phyloP scores from a whole-genome alignment of 1,140 invertebrate genomes.

The Linepithema humile region DNA sequence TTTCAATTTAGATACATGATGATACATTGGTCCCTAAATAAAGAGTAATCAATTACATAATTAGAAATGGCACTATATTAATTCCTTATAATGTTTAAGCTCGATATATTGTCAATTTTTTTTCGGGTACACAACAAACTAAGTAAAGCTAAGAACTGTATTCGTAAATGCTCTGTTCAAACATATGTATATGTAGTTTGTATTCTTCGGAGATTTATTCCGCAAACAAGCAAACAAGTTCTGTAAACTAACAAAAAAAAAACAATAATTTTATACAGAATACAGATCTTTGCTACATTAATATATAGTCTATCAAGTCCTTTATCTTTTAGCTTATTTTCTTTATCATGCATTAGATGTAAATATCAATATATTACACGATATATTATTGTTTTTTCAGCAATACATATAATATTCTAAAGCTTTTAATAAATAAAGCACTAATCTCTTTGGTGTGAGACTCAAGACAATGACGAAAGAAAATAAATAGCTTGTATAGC shows the following conservation, averaged over 20 bases:
- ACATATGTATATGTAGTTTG: not conserved
- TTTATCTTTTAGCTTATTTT: conserved; percentile 31
- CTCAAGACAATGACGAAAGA: conserved; percentile 47
- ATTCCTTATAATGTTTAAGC: conserved; percentile 33
- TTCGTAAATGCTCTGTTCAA: conserved; percentile 9
- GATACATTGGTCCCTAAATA: conserved; percentile 51
- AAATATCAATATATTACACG: conserved; percentile 46
- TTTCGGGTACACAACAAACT: conserved; percentile 11
- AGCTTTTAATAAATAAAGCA: conserved; percentile 71
- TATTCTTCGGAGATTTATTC: conserved; percentile 7
- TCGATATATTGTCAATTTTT: conserved; percentile 27
- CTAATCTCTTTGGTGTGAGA: conserved; percentile 71
- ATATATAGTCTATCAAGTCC: conserved; percentile 11
- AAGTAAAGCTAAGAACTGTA: conserved; percentile 32
- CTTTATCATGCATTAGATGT: conserved; percentile 2
- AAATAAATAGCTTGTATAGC: conserved; percentile 41
- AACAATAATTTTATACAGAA: conserved; percentile 32
- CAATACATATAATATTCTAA: conserved; percentile 56
- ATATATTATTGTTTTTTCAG: conserved; percentile 45
- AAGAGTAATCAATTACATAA: conserved; percentile 29
- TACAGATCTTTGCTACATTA: conserved; percentile 46
- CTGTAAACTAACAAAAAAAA: not conserved
- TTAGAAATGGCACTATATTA: conserved; percentile 62
- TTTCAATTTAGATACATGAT: conserved; percentile 57
- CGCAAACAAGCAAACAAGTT: conserved; percentile 11